Conservation (phyloP, 2,113 vertebrate species). For the Ornithorhynchus anatinus region DNA sequence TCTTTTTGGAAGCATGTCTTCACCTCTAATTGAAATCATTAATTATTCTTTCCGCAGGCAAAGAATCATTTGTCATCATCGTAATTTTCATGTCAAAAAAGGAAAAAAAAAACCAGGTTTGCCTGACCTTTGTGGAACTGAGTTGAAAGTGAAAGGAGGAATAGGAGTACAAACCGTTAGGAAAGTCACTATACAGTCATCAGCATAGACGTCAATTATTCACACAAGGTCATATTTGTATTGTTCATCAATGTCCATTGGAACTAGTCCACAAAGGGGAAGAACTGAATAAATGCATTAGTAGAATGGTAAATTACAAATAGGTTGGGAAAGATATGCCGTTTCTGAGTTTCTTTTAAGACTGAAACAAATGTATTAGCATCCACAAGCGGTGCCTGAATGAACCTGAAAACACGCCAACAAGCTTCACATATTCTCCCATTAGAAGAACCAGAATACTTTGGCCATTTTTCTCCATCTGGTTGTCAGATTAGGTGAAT, state of each 20-base stretch:
- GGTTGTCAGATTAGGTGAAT: no score
- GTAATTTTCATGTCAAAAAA: constrained; percentile 15
- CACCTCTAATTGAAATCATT: constrained; percentile 30
- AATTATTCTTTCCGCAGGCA: constrained; percentile 5
- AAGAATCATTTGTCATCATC: constrained; percentile 35
- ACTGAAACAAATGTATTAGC: constrained; percentile 52
- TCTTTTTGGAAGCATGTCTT: constrained; percentile 17
- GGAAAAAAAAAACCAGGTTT: neutral
- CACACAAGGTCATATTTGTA: constrained; percentile 42
- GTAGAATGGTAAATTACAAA: constrained; percentile 47
- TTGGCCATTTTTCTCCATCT: no score
- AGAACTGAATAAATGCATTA: constrained; percentile 60
- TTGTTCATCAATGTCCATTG: constrained; percentile 36
- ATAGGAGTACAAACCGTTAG: constrained; percentile 45
- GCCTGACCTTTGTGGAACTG: constrained; percentile 42
- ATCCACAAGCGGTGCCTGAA: constrained; percentile 55
- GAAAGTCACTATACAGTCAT: constrained; percentile 36
- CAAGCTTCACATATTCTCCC: constrained; percentile 32
- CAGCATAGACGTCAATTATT: constrained; percentile 47
- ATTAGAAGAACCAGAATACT: no score
- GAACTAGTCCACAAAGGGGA: constrained; percentile 14
- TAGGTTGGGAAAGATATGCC: constrained; percentile 42
- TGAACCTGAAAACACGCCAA: constrained; percentile 18
- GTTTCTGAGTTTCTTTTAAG: constrained; percentile 36
- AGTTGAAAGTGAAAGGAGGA: constrained; percentile 47